phyloP scores from a whole-genome alignment of 2,797 vertebrate species.

The Anomalospiza imberbis region DNA sequence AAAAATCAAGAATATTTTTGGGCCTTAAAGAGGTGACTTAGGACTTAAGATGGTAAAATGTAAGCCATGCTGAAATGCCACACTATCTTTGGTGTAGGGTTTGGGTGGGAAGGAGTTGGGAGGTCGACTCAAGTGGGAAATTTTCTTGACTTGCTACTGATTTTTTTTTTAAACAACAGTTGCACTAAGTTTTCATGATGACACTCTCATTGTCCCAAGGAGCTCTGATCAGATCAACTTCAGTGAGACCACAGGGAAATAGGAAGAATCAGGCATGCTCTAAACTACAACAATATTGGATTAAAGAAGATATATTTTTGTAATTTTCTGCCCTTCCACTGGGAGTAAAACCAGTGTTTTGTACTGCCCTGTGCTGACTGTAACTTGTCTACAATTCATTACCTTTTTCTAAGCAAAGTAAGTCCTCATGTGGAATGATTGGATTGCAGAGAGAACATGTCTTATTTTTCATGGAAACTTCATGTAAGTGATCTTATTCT shows the following conservation, averaged over 20 bases:
- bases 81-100: neutral
- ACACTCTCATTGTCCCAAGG: slow-evolving; percentile 12
- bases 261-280: slow-evolving; percentile 12
- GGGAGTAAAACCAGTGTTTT: neutral
- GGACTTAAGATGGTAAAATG: neutral
- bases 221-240: slow-evolving; percentile 39
- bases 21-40: neutral
- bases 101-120: neutral
- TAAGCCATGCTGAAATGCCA: slow-evolving; percentile 12
- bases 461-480: neutral
- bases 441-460: slow-evolving; percentile 6
- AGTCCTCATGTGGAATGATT: neutral
- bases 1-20: neutral
- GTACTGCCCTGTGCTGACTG: slow-evolving; percentile 19
- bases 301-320: slow-evolving; percentile 64
- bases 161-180: neutral
- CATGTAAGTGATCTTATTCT: neutral
- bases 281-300: slow-evolving; percentile 30
- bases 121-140: neutral
- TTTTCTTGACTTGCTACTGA: slow-evolving; percentile 55
- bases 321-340: slow-evolving; percentile 17
- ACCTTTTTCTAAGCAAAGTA: slow-evolving; percentile 14
- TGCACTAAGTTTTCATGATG: slow-evolving; percentile 55
- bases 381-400: neutral
- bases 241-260: neutral